Evolutionary conservation across 1,140 invertebrate genomes (phyloP), one percentile per base, ranked within the genome.

Genomic region (Fopius arisanus): DNA sequence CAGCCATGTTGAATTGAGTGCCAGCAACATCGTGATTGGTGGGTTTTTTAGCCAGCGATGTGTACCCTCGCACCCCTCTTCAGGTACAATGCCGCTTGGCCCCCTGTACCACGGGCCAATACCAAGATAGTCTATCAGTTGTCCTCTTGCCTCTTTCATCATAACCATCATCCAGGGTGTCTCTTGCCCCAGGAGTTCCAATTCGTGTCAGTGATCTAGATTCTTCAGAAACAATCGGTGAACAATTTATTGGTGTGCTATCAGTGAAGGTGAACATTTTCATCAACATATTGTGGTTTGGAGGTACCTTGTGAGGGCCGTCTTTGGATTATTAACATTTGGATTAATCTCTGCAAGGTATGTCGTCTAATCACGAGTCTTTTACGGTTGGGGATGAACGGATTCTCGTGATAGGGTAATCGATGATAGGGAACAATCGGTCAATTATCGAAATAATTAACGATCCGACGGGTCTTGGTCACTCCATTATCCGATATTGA

Each of bases 61-160:
- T 62, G 23, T 14, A 29, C 51, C 62, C 67, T 40, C 54, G n/a
- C 26, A 26, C 67, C 16, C 41, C 26, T 41, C 28, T 41, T 62
- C n/a, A n/a, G n/a, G 16, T 65, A 79, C 76, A 77, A 81, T 81
- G 77, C 54, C 41, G 51, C 67, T 68, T n/a, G n/a, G 26, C 21
- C 70, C 77, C 77, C 73, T 75, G 79, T 81, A 82, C 82, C 84
- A 84, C 81, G 43, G 80, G 84, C 85, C 83, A 86, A 86, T 79
- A 81, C 82, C 80, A 41, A 78, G 86, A 86, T 86, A 87, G 79
- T 86, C 83, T 87, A 86, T 86, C 85, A 87, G 84, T 87, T 77
- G 75, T 83, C 80, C 84, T 74, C 81, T 81, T 80, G 79, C 81
- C 77, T 80, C 80, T 81, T 74, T 70, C 75, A 81, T 82, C 78